These are phyloP conservation scores for Actias luna DNA, from an alignment of 2,888 invertebrate genomes.

Conservation along the genomic window DNA sequence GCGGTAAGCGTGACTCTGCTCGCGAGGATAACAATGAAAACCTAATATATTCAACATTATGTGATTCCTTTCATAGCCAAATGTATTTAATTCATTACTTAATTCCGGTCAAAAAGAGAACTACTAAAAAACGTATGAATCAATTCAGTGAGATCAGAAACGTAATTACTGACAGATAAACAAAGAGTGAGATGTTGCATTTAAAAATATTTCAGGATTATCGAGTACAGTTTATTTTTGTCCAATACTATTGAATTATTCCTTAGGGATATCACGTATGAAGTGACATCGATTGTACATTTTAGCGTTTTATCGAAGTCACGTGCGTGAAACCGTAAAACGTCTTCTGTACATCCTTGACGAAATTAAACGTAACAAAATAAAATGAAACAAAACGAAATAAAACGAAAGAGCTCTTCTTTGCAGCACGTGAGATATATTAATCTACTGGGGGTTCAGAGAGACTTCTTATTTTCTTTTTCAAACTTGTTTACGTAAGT, in stretches of 20 bases:
- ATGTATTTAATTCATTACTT: too few relatives aligned
- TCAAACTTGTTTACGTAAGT: conserved; percentile 38
- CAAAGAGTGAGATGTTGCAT: too few relatives aligned
- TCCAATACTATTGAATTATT: not conserved
- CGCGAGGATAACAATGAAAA: too few relatives aligned
- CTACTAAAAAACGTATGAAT: too few relatives aligned
- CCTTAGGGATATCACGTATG: conserved; percentile 13
- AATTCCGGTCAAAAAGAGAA: too few relatives aligned
- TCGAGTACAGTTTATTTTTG: not conserved
- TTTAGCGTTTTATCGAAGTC: conserved; percentile 19
- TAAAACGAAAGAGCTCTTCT: conserved; percentile 10
- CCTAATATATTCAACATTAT: too few relatives aligned
- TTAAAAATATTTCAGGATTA: too few relatives aligned
- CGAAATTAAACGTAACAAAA: conserved; percentile 18
- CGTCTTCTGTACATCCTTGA: conserved; percentile 11
- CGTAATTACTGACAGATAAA: too few relatives aligned
- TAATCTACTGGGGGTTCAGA: conserved; percentile 17
- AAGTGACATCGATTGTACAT: conserved; percentile 16
- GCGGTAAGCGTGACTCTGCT: too few relatives aligned
- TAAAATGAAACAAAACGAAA: not conserved
- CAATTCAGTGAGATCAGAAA: too few relatives aligned
- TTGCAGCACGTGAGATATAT: conserved; percentile 4
- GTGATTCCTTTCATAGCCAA: too few relatives aligned
- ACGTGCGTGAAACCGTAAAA: conserved; percentile 18
- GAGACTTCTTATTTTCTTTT: conserved; percentile 32